These are phyloP conservation scores for Ondatra zibethicus DNA, from an alignment of 2,113 vertebrate species.

Conservation along the genomic window DNA sequence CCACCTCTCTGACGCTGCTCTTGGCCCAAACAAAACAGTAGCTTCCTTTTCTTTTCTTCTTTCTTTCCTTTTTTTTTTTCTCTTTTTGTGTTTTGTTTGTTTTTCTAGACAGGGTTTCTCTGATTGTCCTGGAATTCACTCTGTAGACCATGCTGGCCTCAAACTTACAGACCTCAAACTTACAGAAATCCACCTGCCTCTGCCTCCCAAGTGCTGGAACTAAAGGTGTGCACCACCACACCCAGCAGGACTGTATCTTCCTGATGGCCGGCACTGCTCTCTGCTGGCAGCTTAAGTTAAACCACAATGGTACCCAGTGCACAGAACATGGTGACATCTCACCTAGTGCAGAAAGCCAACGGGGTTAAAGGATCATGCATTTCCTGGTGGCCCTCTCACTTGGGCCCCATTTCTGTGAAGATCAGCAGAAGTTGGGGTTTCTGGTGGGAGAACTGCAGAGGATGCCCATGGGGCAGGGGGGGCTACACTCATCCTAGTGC, in stretches of 20 bases:
- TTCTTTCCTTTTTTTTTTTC: too few species aligned
- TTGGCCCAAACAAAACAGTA: fast-evolving
- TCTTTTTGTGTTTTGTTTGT: background rate
- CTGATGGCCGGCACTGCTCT: fast-evolving
- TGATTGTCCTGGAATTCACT: background rate
- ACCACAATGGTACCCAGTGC: background rate
- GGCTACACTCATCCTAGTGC: background rate
- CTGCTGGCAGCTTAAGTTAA: background rate
- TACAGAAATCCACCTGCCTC: background rate
- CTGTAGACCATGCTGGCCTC: background rate
- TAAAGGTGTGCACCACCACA: background rate
- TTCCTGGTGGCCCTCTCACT: background rate
- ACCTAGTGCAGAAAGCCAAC: background rate
- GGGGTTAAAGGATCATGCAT: background rate
- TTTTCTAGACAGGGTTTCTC: background rate
- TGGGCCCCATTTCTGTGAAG: fast-evolving
- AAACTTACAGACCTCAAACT: background rate
- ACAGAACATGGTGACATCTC: fast-evolving
- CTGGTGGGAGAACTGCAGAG: background rate
- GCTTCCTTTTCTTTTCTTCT: background rate
- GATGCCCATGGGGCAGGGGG: background rate
- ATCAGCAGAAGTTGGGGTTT: background rate
- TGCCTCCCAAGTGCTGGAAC: background rate
- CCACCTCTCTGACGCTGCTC: background rate
- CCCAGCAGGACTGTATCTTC: background rate